These are phyloP conservation scores for Drosophila repleta DNA, from an alignment of 1,140 invertebrate species.

Conservation along the genomic window DNA sequence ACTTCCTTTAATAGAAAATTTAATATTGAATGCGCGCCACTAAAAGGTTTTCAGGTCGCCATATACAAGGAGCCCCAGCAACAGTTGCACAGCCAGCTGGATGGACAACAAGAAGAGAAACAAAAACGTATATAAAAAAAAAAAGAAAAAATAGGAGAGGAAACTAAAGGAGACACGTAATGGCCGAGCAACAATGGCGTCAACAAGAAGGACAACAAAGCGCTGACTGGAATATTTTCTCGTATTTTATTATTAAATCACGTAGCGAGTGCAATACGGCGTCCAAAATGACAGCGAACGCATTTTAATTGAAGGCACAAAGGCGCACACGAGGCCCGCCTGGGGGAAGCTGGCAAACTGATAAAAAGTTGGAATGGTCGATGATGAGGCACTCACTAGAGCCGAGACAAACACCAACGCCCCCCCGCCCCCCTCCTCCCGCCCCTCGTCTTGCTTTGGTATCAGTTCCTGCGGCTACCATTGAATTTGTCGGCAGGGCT, in stretches of 20 bases:
- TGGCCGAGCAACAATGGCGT: constrained; percentile 47
- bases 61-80: constrained; percentile 37
- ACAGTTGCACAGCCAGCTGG: constrained; percentile 50
- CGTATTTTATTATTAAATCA: constrained; percentile 81
- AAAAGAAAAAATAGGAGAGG: constrained; percentile 23
- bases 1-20: constrained; percentile 15
- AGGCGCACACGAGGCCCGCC: constrained; percentile 2
- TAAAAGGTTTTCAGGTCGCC: constrained; percentile 4
- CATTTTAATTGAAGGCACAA: constrained; percentile 76
- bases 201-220: constrained; percentile 68
- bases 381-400: constrained; percentile 34
- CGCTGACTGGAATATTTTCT: constrained; percentile 75
- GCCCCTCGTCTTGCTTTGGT: background rate
- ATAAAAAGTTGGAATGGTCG: constrained; percentile 30
- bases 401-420: background rate
- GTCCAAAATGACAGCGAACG: constrained; percentile 81
- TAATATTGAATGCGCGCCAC: constrained; percentile 2
- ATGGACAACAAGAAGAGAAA: constrained; percentile 7
- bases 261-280: constrained; percentile 80
- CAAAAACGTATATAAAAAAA: background rate
- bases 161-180: constrained; percentile 64
- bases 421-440: background rate
- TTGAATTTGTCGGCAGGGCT: constrained; percentile 30
- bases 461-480: constrained; percentile 24
- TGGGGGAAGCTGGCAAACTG: constrained; percentile 16